Evolutionary conservation across 2,113 vertebrate genomes (phyloP), one percentile per base, ranked within the genome.

Genomic region (Andinoacara biseriatus): DNA sequence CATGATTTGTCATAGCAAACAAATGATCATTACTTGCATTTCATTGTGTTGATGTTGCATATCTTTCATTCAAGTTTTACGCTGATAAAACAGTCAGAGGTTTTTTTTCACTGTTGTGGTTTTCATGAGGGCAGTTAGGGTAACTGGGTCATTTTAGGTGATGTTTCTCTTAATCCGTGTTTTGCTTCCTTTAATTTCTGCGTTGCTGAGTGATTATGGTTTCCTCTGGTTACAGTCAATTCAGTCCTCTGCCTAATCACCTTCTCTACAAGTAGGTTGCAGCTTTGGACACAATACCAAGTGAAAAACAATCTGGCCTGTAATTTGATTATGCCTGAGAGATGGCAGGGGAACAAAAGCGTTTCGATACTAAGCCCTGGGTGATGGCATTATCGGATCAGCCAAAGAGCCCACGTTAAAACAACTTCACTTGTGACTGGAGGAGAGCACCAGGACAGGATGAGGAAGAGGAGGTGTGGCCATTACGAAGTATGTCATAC

Each of bases 291-390:
- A 49, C 52, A 22, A 24, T 5, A 5, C 54, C n/a, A 4, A 11
- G n/a, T 11, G 72, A 58, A 80, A 82, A 46, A 54, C 1, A 2
- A 80, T 65, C 76, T 77, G 7, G 3, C 24, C 4, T 40, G 81
- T 82, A 65, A 79, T 62, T 56, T 67, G 74, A 84, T 82, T 10
- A 14, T 3, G 10, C 18, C 43, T 3, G 1, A 67, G 26, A 9
- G 52, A 62, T 58, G 29, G 35, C 62, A 75, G 24, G 74, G 13
- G 35, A 84, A 86, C 61, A 89, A 69, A 74, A 17, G 43, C 2
- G 5, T 58, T 52, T 20, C 2, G 20, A 20, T 31, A 18, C 14
- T 0, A 31, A 63, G n/a, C 20, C 26, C 7, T 29, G 62, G 5
- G 3, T 1, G 9, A 7, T 38, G 60, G 56, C 24, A 65, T 72